Percentiles rank a stretch among this genome's conserved stretches.
Evolutionary conservation across 2,888 invertebrate species (phyloP).

Genomic region (Catocala fraxini): DNA sequence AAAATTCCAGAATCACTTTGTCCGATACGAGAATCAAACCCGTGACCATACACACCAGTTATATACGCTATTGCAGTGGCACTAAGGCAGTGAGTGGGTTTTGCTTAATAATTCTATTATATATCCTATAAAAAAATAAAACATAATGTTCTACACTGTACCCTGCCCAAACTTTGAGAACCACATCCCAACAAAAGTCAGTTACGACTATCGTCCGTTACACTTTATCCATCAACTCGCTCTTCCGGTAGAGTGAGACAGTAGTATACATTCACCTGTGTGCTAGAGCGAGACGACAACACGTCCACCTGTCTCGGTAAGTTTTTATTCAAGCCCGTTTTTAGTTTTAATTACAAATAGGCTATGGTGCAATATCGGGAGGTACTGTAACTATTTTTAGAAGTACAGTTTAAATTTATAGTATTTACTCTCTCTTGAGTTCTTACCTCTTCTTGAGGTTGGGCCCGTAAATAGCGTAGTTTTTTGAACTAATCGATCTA

Average conservation of each 20-base stretch:
- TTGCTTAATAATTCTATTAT: too few relatives aligned
- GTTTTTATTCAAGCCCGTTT: slow-evolving; percentile 64
- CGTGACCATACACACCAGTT: too few relatives aligned
- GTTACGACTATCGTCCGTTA: slow-evolving; percentile 84
- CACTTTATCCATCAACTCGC: slow-evolving; percentile 75
- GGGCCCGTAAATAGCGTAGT: too few relatives aligned
- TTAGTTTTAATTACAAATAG: slow-evolving; percentile 70
- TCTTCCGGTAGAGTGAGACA: slow-evolving; percentile 75
- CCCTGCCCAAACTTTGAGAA: slow-evolving; percentile 61
- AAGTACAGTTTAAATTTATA: background rate
- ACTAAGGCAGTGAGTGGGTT: too few relatives aligned
- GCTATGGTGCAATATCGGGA: slow-evolving; percentile 75
- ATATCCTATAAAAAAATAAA: too few relatives aligned
- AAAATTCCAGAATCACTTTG: too few relatives aligned
- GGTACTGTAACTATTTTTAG: slow-evolving; percentile 5
- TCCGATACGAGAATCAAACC: too few relatives aligned
- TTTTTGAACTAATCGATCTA: too few relatives aligned
- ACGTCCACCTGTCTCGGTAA: slow-evolving; percentile 76
- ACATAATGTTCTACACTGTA: too few relatives aligned
- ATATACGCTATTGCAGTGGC: too few relatives aligned
- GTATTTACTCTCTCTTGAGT: too few relatives aligned
- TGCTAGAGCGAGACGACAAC: slow-evolving; percentile 56
- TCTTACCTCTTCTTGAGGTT: too few relatives aligned
- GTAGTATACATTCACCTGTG: slow-evolving; percentile 26
- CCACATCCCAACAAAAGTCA: slow-evolving; percentile 74